Evolutionary conservation across 2,888 invertebrate species (phyloP).

Genomic region (Apodemia mormo): DNA sequence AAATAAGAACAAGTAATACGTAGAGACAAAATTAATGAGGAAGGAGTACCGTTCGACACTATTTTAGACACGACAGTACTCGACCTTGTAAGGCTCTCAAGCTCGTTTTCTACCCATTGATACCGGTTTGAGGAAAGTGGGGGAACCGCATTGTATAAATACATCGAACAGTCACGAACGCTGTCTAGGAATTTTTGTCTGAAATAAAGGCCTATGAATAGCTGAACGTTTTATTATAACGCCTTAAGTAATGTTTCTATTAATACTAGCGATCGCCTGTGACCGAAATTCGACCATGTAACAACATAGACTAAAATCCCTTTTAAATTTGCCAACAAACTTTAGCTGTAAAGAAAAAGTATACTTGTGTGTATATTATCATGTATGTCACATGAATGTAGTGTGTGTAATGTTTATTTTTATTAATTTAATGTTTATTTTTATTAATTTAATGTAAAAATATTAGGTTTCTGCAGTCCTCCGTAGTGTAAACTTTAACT

Average conservation of each 20-base stretch:
- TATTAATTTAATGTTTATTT: no score
- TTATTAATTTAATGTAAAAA: no score
- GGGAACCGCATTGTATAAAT: conserved; percentile 23
- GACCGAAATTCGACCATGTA: no score
- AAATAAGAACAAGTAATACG: background rate
- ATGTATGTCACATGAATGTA: no score
- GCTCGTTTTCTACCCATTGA: conserved; percentile 27
- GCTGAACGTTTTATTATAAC: background rate
- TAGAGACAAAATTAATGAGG: background rate
- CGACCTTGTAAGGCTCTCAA: conserved; percentile 55
- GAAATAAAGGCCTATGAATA: conserved; percentile 3
- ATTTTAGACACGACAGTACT: conserved; percentile 8
- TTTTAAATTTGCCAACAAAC: no score
- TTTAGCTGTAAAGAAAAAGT: no score
- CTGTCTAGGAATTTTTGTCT: conserved; percentile 6
- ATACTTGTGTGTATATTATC: no score
- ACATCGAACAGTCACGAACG: conserved; percentile 8
- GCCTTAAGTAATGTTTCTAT: background rate
- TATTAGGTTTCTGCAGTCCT: no score
- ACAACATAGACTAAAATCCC: no score
- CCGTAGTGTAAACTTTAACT: no score
- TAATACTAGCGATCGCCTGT: background rate
- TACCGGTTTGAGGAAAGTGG: conserved; percentile 43
- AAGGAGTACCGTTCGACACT: background rate
- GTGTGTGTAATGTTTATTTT: no score